Evolutionary conservation across 2,888 invertebrate genomes (phyloP).

Genomic region (Unio delphinus): DNA sequence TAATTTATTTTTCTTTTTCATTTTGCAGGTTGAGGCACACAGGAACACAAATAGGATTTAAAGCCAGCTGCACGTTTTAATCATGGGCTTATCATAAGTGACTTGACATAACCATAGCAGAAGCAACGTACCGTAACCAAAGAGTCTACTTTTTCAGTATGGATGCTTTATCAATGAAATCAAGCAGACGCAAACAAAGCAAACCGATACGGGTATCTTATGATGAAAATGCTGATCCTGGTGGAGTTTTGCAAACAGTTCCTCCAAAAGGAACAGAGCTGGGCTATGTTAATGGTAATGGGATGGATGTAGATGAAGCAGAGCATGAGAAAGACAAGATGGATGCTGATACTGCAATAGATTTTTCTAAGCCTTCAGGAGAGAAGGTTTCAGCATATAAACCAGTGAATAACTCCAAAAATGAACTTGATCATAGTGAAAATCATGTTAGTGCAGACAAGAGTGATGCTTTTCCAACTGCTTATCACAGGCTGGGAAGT

Average conservation of each 20-base stretch:
- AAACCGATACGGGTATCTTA: constrained; percentile 59
- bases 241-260: constrained; percentile 24
- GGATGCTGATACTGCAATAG: neutral
- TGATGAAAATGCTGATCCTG: constrained; percentile 36
- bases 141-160: constrained; percentile 11
- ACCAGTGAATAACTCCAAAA: neutral
- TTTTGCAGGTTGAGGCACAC: too few relatives aligned
- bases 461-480: constrained; percentile 60
- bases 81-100: too few relatives aligned
- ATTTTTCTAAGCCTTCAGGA: constrained; percentile 4
- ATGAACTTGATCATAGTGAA: too few relatives aligned
- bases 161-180: constrained; percentile 54
- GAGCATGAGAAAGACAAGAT: constrained; percentile 40
- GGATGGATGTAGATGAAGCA: constrained; percentile 30
- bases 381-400: constrained; percentile 10
- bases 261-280: constrained; percentile 23
- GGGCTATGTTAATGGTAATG: constrained; percentile 34
- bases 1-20: too few relatives aligned
- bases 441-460: constrained; percentile 3
- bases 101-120: too few relatives aligned
- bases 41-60: too few relatives aligned
- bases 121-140: too few relatives aligned
- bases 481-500: constrained; percentile 87
- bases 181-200: constrained; percentile 66
- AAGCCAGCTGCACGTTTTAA: too few relatives aligned